Percentiles rank a stretch among this genome's conserved stretches.
Evolutionary conservation across 2,888 invertebrate genomes (phyloP).

Genomic region (Chorisops tibialis): DNA sequence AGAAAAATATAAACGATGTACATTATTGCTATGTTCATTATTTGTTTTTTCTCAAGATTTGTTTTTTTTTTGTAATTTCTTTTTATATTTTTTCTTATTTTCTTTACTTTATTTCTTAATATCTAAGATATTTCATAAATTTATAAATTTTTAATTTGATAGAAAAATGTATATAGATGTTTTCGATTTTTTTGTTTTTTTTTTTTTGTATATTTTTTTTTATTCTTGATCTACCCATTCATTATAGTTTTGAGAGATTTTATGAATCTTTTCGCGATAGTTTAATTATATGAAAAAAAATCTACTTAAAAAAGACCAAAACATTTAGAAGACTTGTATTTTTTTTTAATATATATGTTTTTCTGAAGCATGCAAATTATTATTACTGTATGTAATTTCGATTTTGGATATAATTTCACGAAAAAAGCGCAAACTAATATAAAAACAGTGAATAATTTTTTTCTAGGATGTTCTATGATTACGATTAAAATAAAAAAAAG

Average conservation of each 20-base stretch:
- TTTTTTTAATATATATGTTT: background rate
- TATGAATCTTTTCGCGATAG: background rate
- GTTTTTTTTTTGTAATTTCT: constrained; percentile 25
- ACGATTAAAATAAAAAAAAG: background rate
- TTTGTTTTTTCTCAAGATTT: constrained; percentile 17
- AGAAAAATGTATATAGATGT: background rate
- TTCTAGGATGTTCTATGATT: background rate
- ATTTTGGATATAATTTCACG: constrained; percentile 5
- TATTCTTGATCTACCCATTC: background rate
- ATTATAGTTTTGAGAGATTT: background rate
- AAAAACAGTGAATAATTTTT: background rate
- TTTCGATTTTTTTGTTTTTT: background rate
- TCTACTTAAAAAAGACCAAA: constrained; percentile 10
- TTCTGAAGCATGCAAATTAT: constrained; percentile 12
- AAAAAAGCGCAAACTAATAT: background rate
- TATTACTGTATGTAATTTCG: background rate
- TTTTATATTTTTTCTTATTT: constrained; percentile 26
- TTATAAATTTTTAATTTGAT: background rate
- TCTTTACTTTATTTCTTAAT: constrained; percentile 12
- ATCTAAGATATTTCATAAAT: background rate
- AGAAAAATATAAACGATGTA: constrained; percentile 20
- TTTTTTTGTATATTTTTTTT: background rate
- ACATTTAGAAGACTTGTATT: background rate
- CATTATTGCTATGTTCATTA: constrained; percentile 21
- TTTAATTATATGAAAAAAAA: constrained; percentile 7